Base-by-base conservation (phyloP, 1,140 invertebrate species). In the Cydia fagiglandana region DNA sequence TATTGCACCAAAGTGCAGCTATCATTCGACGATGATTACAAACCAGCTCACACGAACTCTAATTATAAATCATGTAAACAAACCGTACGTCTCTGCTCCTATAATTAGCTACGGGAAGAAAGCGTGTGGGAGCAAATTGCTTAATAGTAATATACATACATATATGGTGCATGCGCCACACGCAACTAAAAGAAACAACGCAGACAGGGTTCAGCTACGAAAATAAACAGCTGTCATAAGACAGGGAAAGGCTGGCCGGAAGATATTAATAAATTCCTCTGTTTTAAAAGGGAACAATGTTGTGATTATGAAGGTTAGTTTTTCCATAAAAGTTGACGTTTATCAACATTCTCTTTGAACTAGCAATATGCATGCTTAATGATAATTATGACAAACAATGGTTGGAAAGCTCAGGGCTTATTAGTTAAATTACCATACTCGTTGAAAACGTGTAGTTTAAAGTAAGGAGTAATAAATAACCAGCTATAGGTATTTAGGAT, bases 81-180 rank as follows among this genome's bases (percentile, higher is more conserved):
- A 83, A 80, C 47, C 75, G 68, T 61, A 30, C 77, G 75, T 80
- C 76, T 76, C 73, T 79, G 64, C 47, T 73, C 64, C 81, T 83
- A 86, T 86, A 87, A 88, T 89, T 86, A 84, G 77, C 66, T 73
- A 68, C 75, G 76, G 79, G 77, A 87, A 83, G 83, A 85, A 86
- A 88, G 80, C 82, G 83, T 80, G 85, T 86, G 82, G 86, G 83
- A 88, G 84, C 84, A 86, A 88, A 83, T 83, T 81, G 80, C 87
- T 86, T 86, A 84, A 85, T 85, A 86, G 83, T 88, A 81, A 85
- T 84, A 85, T 77, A 80, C 77, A 83, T 83, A 81, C 77, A 83
- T 83, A 81, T 56, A 76, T 73, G 78, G 80, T 82, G 82, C 81
- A 75, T 80, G 80, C 85, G 83, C 81, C 83, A 80, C 86, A 89